phyloP scores from a whole-genome alignment of 2,797 vertebrate species.

The Antennarius maculatus region DNA sequence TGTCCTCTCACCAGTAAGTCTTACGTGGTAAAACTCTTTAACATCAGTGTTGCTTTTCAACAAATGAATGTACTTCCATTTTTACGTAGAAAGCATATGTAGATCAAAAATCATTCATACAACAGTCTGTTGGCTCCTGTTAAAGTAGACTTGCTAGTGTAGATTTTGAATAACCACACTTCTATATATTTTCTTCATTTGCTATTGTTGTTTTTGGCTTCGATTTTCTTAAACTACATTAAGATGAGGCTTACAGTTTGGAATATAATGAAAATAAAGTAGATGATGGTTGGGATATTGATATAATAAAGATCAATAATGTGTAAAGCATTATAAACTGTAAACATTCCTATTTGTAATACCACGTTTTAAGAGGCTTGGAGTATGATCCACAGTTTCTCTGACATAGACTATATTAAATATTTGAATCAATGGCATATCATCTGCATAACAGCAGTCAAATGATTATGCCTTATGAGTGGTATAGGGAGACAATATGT shows the following conservation, averaged over 20 bases:
- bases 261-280: neutral
- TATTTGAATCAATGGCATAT: neutral
- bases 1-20: neutral
- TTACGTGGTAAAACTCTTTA: slow-evolving; percentile 1
- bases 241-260: no score
- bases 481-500: no score
- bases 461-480: no score
- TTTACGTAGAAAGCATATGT: neutral
- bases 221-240: neutral
- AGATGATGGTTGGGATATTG: neutral
- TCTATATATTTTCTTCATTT: neutral
- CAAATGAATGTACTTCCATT: neutral
- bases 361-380: no score
- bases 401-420: neutral
- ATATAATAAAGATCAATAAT: neutral
- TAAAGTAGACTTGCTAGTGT: neutral
- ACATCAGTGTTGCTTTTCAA: neutral
- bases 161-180: neutral
- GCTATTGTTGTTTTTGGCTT: neutral
- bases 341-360: no score
- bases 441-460: no score
- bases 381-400: neutral
- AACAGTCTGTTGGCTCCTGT: neutral
- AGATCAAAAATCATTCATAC: neutral
- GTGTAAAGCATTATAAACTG: neutral